phyloP scores from a whole-genome alignment of 2,797 vertebrate species.

The Liparis tanakae region DNA sequence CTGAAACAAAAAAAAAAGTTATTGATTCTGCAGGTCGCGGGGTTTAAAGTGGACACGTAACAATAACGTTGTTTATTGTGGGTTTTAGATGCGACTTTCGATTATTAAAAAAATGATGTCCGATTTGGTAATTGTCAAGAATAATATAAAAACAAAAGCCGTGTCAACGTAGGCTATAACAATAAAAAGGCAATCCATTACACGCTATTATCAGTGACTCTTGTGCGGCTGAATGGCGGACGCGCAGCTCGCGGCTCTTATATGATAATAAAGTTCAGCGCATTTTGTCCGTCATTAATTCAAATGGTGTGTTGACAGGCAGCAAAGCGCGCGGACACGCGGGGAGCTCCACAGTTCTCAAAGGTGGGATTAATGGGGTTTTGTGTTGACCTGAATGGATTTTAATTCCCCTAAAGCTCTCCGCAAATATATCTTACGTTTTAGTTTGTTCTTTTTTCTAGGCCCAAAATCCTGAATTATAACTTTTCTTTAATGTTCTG shows the following conservation, averaged over 20 bases:
- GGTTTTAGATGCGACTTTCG: slow-evolving; percentile 30
- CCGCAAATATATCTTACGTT: slow-evolving; percentile 36
- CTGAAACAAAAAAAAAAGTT: slow-evolving; percentile 81
- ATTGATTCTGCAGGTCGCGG: slow-evolving; percentile 70
- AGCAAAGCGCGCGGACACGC: slow-evolving; percentile 24
- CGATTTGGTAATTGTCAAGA: background rate
- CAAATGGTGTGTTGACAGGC: slow-evolving; percentile 27
- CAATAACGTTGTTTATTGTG: slow-evolving; percentile 52
- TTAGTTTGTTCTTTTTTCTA: background rate
- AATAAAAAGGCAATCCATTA: slow-evolving; percentile 30
- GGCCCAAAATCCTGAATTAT: slow-evolving; percentile 33
- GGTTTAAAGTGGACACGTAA: slow-evolving; percentile 61
- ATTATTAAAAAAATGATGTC: background rate
- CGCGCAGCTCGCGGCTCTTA: slow-evolving; percentile 20
- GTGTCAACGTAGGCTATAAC: background rate
- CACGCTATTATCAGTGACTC: slow-evolving; percentile 1
- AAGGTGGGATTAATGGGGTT: slow-evolving; percentile 50
- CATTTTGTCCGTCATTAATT: slow-evolving; percentile 41
- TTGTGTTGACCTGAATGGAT: slow-evolving; percentile 42
- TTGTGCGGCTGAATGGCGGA: slow-evolving; percentile 32
- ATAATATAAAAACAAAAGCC: slow-evolving; percentile 1
- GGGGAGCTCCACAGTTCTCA: slow-evolving; percentile 23
- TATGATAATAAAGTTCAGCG: slow-evolving; percentile 41
- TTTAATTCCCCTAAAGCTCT: slow-evolving; percentile 41
- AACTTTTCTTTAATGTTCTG: background rate